Evolutionary conservation across 2,888 invertebrate species (phyloP), one percentile per base, ranked within the genome.

Genomic region (Epinotia brunnichana): DNA sequence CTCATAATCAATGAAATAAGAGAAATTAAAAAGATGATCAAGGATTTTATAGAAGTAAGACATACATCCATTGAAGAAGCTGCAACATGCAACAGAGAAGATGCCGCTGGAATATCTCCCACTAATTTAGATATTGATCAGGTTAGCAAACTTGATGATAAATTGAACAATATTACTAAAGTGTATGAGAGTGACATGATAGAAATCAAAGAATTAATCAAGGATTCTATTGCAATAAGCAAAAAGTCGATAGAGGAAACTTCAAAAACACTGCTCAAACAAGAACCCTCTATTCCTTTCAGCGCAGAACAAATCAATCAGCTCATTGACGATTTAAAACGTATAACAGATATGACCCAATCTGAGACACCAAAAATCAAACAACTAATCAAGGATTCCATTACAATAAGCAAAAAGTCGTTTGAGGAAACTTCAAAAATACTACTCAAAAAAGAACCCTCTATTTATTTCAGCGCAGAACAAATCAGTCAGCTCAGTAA

Each of bases 171-270:
- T 15, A 61, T 61, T 9, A 44, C 41, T 21, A 21, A 61, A 5
- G 13, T 41, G 7, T 61, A 61, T 44, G 21, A 61, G 44, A 21
- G 9, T 21, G 61, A 61, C 9, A 61, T 61, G 44, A 44, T 21
- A 24, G 21, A 44, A 29, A 21, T 57, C 1, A 57, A 29, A 57
- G 57, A 57, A 35, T 29, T 29, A 57, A 57, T 57, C 17, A 57
- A 57, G 29, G 11, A 29, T 15, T 24, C 29, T 9, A 29, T 29
- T 15, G 9, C 15, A n/a, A 57, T 29, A 15, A 29, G 9, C 29
- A 57, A 24, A 29, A 29, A n/a, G 9, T 24, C n/a, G 2, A 57
- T 9, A 1, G 57, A 29, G 4, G 24, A 57, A n/a, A 15, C n/a
- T 57, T 19, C 57, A 9, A 57, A 19, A n/a, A 5, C 57, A 29